Percentiles rank a stretch among this genome's conserved stretches.
These are phyloP conservation scores for Zosterops lateralis DNA, from an alignment of 2,113 vertebrate species.

Conservation along the genomic window DNA sequence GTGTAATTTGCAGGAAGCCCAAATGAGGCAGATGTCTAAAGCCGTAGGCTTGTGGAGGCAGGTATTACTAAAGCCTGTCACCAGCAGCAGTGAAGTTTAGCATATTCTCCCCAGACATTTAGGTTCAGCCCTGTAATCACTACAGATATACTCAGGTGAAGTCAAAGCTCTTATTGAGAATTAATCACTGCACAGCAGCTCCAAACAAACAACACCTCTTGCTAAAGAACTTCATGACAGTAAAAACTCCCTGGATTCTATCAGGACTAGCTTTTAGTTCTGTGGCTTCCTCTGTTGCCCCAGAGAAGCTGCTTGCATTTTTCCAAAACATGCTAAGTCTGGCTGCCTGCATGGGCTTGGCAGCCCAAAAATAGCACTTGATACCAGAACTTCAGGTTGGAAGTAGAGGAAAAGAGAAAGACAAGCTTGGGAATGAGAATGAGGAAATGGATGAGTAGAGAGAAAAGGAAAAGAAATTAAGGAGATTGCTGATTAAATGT, in stretches of 20 bases:
- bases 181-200: neutral
- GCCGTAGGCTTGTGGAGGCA: neutral
- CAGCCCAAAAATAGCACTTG: neutral
- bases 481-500: neutral
- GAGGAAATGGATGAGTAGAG: neutral
- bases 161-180: neutral
- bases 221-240: neutral
- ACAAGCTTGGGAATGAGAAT: neutral
- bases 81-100: neutral
- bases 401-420: neutral
- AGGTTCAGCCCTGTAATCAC: neutral
- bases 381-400: neutral
- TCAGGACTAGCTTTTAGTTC: neutral
- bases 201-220: neutral
- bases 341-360: neutral
- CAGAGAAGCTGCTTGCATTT: neutral
- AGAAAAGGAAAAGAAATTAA: neutral
- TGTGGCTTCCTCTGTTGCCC: neutral
- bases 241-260: neutral
- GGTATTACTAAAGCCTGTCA: constrained; percentile 8
- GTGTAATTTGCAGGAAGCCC: constrained; percentile 8
- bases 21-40: constrained; percentile 18
- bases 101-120: neutral
- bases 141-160: neutral
- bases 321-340: neutral